Evolutionary conservation across 2,113 vertebrate species (phyloP).

Genomic region (Aptenodytes patagonicus): DNA sequence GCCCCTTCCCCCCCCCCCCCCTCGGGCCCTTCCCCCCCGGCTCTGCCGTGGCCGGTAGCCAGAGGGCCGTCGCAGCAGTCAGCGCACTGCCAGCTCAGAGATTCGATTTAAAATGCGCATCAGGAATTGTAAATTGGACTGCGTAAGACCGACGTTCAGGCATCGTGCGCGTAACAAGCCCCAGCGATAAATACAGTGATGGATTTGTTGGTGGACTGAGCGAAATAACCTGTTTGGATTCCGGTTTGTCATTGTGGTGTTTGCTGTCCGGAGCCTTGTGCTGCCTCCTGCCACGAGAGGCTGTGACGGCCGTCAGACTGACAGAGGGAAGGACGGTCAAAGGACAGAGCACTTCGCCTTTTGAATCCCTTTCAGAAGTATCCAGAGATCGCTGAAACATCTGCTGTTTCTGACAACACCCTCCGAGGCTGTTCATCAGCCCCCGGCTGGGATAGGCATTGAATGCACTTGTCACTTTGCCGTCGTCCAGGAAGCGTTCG

Average conservation of each 20-base stretch:
- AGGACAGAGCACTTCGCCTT: neutral
- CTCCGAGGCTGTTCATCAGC: fast-evolving
- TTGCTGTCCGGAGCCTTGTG: fast-evolving
- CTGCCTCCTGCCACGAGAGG: neutral
- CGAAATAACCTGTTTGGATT: fast-evolving
- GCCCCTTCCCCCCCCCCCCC: too few relatives aligned
- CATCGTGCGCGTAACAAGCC: fast-evolving
- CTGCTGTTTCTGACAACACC: fast-evolving
- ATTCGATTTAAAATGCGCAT: fast-evolving
- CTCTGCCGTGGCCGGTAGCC: neutral
- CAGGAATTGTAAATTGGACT: fast-evolving
- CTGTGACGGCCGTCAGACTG: fast-evolving
- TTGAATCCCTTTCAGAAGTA: fast-evolving
- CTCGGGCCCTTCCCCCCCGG: too few relatives aligned
- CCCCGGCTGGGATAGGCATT: fast-evolving
- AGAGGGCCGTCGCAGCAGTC: fast-evolving
- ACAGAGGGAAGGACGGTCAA: too few relatives aligned
- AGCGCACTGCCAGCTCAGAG: fast-evolving
- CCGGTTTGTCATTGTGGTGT: fast-evolving
- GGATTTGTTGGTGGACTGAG: fast-evolving
- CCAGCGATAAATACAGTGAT: fast-evolving
- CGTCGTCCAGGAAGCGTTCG: fast-evolving
- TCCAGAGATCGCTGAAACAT: neutral
- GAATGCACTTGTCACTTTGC: neutral
- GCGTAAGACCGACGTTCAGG: fast-evolving